Evolutionary conservation across 2,888 invertebrate species (phyloP).

Genomic region (Sicus ferrugineus): DNA sequence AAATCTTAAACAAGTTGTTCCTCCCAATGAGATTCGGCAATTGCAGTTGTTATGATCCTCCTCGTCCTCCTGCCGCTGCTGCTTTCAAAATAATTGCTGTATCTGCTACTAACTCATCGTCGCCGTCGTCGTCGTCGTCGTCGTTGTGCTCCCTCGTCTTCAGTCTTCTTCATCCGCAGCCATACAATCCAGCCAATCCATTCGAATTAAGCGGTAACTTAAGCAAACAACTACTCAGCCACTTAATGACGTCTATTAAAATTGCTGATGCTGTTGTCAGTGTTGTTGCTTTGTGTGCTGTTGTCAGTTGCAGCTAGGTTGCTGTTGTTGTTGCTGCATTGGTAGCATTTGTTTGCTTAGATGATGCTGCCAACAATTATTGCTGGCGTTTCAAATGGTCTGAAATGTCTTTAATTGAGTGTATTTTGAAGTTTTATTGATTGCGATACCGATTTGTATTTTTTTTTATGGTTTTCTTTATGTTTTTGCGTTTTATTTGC

Average conservation of each 20-base stretch:
- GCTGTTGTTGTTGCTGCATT: not conserved
- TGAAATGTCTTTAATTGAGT: too few species aligned
- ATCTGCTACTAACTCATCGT: not conserved
- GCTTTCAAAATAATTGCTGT: too few species aligned
- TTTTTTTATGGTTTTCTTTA: not conserved
- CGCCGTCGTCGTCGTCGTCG: too few species aligned
- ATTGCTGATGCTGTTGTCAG: not conserved
- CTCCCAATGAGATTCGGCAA: not conserved
- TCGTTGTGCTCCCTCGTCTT: not conserved
- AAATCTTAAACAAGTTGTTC: not conserved
- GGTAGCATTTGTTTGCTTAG: not conserved
- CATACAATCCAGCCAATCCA: not conserved
- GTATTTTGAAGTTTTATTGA: too few species aligned
- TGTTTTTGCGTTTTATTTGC: too few species aligned
- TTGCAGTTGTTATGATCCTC: too few species aligned
- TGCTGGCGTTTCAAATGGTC: too few species aligned
- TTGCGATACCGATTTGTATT: too few species aligned
- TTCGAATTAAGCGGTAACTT: not conserved
- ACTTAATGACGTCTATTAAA: not conserved
- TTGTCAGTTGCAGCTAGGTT: too few species aligned
- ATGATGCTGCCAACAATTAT: not conserved
- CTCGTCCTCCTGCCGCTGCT: too few species aligned
- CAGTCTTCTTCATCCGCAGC: not conserved
- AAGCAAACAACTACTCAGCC: not conserved
- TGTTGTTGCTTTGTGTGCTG: not conserved